These are phyloP conservation scores for Ephydatia muelleri DNA, from an alignment of 37 sponge, comb jelly and placozoan species.

Conservation along the genomic window DNA sequence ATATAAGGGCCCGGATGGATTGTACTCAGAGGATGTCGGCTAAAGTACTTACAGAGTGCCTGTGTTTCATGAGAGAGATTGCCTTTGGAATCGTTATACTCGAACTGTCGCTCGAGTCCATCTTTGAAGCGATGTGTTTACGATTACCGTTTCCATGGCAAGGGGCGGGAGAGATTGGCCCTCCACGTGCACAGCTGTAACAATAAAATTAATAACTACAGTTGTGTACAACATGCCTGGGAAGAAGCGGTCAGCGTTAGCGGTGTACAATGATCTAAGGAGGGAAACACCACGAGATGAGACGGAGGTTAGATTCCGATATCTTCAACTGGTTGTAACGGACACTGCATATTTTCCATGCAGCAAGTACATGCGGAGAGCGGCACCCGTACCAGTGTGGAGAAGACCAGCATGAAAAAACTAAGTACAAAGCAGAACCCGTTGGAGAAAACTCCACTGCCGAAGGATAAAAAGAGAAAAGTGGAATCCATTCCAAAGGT, in stretches of 20 bases:
- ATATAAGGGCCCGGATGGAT: not conserved
- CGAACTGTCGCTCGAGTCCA: not conserved
- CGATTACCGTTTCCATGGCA: not conserved
- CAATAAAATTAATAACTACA: not conserved
- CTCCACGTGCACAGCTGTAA: not conserved
- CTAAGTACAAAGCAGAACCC: not conserved
- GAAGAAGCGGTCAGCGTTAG: slow-evolving; percentile 19
- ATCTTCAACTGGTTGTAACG: not conserved
- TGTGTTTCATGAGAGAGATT: slow-evolving; percentile 50
- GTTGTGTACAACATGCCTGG: not conserved
- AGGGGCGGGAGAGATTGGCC: not conserved
- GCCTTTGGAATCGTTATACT: slow-evolving; percentile 60
- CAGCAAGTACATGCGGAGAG: not conserved
- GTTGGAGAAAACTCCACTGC: not conserved
- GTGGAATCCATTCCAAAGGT: not conserved
- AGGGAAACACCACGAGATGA: not conserved
- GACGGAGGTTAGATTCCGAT: not conserved
- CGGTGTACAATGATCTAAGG: slow-evolving; percentile 16
- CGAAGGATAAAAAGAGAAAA: not conserved
- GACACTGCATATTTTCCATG: not conserved
- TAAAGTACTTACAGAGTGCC: slow-evolving; percentile 61
- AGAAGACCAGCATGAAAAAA: not conserved
- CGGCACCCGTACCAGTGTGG: not conserved
- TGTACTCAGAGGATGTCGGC: not conserved
- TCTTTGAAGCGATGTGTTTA: not conserved